These are phyloP conservation scores for Erebia ligea DNA, from an alignment of 2,888 invertebrate species.

Conservation along the genomic window DNA sequence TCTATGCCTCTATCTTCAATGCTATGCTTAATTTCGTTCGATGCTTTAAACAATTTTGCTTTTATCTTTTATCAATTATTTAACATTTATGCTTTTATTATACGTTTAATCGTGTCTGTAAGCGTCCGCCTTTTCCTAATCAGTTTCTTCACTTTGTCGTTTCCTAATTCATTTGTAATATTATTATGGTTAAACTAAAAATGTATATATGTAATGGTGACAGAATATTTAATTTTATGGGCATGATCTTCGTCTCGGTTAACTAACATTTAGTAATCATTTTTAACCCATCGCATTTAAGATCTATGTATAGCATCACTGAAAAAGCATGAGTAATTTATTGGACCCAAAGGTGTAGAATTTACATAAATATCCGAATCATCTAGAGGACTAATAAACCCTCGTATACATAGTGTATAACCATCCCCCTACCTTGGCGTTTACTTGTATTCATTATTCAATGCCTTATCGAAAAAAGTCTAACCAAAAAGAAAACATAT, in stretches of 20 bases:
- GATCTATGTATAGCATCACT: constrained; percentile 9
- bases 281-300: background rate
- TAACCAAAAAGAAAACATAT: constrained; percentile 50
- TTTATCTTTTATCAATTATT: background rate
- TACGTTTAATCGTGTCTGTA: background rate
- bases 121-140: background rate
- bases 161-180: background rate
- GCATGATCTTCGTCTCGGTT: constrained; percentile 14
- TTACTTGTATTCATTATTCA: constrained; percentile 48
- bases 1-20: constrained; percentile 26
- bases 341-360: constrained; percentile 79
- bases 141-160: background rate
- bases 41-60: background rate
- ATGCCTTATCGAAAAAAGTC: constrained; percentile 46
- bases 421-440: constrained; percentile 80
- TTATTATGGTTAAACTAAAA: background rate
- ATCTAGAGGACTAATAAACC: constrained; percentile 59
- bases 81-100: background rate
- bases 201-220: constrained; percentile 3
- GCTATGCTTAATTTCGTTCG: constrained; percentile 17
- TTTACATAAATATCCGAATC: constrained; percentile 47
- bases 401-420: constrained; percentile 56
- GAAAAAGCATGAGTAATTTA: constrained; percentile 20
- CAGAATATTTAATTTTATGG: background rate
- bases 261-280: constrained; percentile 11